Conservation (phyloP, 2,113 vertebrate genomes). For the Cinclus mexicanus region DNA sequence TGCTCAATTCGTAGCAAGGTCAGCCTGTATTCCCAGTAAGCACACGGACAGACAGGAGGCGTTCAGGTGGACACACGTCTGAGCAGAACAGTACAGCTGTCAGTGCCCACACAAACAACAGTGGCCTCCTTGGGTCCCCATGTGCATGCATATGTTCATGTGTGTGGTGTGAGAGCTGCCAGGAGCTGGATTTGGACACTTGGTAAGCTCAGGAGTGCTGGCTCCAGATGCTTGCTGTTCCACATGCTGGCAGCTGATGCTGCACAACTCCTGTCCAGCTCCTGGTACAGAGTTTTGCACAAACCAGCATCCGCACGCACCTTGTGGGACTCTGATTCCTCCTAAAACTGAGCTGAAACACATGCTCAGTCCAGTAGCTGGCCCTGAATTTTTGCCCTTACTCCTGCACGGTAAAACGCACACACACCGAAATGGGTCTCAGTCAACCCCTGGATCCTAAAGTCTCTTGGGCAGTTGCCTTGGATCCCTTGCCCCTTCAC, state of each 20-base stretch:
- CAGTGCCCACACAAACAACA: neutral
- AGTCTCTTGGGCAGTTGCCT: neutral
- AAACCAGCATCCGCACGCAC: neutral
- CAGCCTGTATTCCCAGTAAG: neutral
- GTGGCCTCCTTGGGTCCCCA: accelerated
- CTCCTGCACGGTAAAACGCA: neutral
- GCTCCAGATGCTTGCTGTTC: neutral
- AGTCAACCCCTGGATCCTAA: neutral
- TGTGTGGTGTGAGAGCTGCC: neutral
- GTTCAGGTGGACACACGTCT: accelerated
- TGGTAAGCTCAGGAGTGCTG: neutral
- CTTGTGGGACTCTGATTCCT: neutral
- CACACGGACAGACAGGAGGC: accelerated
- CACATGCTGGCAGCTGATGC: neutral
- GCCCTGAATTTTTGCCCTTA: neutral
- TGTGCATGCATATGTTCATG: neutral
- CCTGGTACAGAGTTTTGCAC: neutral
- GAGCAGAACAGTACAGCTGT: neutral
- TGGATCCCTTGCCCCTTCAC: neutral
- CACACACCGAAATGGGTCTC: neutral
- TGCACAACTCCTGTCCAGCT: neutral
- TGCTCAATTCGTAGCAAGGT: neutral
- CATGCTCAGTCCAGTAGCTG: neutral
- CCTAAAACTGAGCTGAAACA: neutral
- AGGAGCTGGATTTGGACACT: neutral